phyloP scores from a whole-genome alignment of 2,797 vertebrate species.

The Stomatorhinus walkeri region DNA sequence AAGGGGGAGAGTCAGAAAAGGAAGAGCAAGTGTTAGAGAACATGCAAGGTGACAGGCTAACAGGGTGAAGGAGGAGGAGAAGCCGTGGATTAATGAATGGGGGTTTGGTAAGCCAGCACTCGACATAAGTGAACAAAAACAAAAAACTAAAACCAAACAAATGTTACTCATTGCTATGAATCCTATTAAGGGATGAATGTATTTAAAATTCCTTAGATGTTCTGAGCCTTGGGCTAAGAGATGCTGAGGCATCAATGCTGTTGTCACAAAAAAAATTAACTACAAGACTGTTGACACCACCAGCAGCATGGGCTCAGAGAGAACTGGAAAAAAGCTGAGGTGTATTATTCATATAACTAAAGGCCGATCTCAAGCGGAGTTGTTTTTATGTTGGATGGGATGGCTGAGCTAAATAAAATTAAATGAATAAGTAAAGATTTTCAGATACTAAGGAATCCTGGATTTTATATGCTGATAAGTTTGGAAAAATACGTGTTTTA shows the following conservation, averaged over 20 bases:
- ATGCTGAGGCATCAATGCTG: not conserved
- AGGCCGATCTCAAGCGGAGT: not conserved
- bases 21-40: slow-evolving; percentile 56
- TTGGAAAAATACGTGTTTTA: not conserved
- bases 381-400: not conserved
- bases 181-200: not conserved
- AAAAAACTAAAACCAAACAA: not conserved
- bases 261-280: not conserved
- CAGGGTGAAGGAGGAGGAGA: slow-evolving; percentile 38
- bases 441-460: slow-evolving; percentile 29
- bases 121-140: slow-evolving; percentile 42
- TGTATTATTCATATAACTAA: not conserved
- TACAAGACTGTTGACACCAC: not conserved
- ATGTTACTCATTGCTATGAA: not conserved
- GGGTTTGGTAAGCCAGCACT: slow-evolving; percentile 52
- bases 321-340: not conserved
- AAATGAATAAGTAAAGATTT: not conserved
- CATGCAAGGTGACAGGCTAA: slow-evolving; percentile 65
- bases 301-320: not conserved
- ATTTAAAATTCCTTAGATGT: not conserved
- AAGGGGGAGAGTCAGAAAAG: slow-evolving; percentile 51
- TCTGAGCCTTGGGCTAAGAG: not conserved
- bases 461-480: slow-evolving; percentile 20
- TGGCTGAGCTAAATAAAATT: not conserved
- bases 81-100: slow-evolving; percentile 44